Evolutionary conservation across 2,888 invertebrate genomes (phyloP), one percentile per base, ranked within the genome.

Genomic region (Apodemia duryi): DNA sequence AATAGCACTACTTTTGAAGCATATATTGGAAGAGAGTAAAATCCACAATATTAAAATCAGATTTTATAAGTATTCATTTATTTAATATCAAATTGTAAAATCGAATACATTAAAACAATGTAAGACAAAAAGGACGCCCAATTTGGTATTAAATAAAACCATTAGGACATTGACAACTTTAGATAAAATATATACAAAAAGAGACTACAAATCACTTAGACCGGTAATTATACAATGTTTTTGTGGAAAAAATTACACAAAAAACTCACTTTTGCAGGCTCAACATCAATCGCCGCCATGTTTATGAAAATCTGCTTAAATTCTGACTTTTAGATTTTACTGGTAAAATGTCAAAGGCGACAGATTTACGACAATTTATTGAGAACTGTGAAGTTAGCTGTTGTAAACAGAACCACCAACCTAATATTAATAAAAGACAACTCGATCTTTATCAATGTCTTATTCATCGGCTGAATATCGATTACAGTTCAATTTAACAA

Each of bases 221-320:
- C 9, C 38, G 4, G 32, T 38, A 13, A 41, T 28, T 6, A 2
- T n/a, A 21, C 11, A 4, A 1, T 43, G 29, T 38, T 52, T 51
- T 41, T 21, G 29, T 46, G 13, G 49, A 35, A 41, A 43, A 2
- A 38, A 38, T 21, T 60, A 41, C n/a, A 61, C 32, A 63, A 46
- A 46, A 65, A 60, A 82, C 84, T 88, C 81, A 91, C 91, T 86
- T 91, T 91, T 62, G 83, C 82, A 72, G 78, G 76, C 74, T 92
- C 91, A 73, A 89, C 88, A 75, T 92, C 92, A 71, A 92, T 88
- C 75, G 94, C 93, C 85, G 94, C 94, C 94, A 94, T 94, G 85
- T 93, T 93, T 91, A 82, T 79, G 6, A 61, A 41, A 51, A 29
- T 61, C 28, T 41, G 49, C 38, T 49, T 10, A n/a, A n/a, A 62